Base-by-base conservation (phyloP, 1,140 invertebrate species). In the Drosophila triauraria region DNA sequence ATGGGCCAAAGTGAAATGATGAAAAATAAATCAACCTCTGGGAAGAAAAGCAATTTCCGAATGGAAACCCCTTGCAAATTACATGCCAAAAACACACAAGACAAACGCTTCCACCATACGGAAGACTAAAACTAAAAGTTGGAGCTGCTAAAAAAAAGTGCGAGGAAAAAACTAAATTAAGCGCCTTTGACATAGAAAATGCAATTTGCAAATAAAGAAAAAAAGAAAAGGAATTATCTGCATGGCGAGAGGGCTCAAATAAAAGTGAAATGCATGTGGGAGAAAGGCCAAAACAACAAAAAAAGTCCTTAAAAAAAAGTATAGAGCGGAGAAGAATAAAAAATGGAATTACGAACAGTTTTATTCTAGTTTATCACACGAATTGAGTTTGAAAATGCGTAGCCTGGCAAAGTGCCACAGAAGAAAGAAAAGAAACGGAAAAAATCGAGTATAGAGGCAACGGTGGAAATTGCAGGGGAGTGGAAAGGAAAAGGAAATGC, bases 281-380 rank as follows among this genome's bases (percentile, higher is more conserved):
- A 30, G 72, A 74, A 84, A 50, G 58, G 60, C 44, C 25, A 65
- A 71, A 63, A 60, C 57, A 57, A 51, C 69, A 72, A 64, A 50
- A n/a, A n/a, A 46, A 53, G 43, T 27, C 46, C 10, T 69, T n/a
- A n/a, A n/a, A n/a, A 69, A 74, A 82, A 64, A 72, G 62, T 51
- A 59, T 23, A 13, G 30, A 17, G 35, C 6, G 27, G 40, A 43
- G 9, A n/a, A 35, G 42, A 30, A 47, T 59, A 63, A 68, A 75
- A n/a, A 82, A 63, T 68, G 64, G 78, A 79, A 82, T 86, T 76
- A 82, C 67, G 61, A 83, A 69, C 68, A 83, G 85, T 88, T 88
- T 88, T 90, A 84, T 84, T 88, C 87, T 84, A 88, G 85, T 90
- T 88, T 90, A 81, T 81, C 85, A 60, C 85, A 90, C 78, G 85